These are phyloP conservation scores for Xyliphius kryptos DNA, from an alignment of 2,113 vertebrate species.

Conservation along the genomic window DNA sequence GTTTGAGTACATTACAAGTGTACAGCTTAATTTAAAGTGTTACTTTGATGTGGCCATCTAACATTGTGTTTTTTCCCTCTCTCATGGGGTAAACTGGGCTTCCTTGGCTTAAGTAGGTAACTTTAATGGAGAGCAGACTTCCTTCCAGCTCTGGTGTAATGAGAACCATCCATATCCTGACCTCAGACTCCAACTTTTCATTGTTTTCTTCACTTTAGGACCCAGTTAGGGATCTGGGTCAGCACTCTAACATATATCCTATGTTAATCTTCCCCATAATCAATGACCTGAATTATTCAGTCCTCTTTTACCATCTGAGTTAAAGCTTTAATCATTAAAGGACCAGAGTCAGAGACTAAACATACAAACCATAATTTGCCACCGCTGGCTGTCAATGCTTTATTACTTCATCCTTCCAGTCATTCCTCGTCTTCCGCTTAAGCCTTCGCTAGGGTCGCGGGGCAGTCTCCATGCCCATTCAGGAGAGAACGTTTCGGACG, in stretches of 20 bases:
- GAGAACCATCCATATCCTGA: constrained; percentile 56
- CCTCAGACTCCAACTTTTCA: constrained; percentile 26
- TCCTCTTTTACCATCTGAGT: background rate
- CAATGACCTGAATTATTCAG: background rate
- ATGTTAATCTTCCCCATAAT: background rate
- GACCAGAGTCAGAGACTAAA: background rate
- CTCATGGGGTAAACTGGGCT: constrained; percentile 44
- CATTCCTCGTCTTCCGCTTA: no score
- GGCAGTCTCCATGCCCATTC: no score
- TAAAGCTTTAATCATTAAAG: constrained; percentile 1
- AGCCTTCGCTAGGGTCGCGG: no score
- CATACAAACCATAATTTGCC: background rate
- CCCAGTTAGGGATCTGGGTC: background rate
- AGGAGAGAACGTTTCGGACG: no score
- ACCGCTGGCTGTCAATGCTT: no score
- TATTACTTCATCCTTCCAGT: no score
- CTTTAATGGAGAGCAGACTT: constrained; percentile 57
- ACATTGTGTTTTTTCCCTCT: constrained; percentile 23
- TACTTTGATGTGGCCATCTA: background rate
- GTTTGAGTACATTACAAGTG: no score
- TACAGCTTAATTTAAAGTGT: background rate
- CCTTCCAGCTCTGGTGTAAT: constrained; percentile 53
- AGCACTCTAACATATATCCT: background rate
- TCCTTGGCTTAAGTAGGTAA: constrained; percentile 45
- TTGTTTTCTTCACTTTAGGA: background rate